A percentile compares a stretch with the other conserved stretches of the same genome.
These are phyloP conservation scores for Trichomycterus rosablanca DNA, from an alignment of 2,113 vertebrate species.

Conservation along the genomic window DNA sequence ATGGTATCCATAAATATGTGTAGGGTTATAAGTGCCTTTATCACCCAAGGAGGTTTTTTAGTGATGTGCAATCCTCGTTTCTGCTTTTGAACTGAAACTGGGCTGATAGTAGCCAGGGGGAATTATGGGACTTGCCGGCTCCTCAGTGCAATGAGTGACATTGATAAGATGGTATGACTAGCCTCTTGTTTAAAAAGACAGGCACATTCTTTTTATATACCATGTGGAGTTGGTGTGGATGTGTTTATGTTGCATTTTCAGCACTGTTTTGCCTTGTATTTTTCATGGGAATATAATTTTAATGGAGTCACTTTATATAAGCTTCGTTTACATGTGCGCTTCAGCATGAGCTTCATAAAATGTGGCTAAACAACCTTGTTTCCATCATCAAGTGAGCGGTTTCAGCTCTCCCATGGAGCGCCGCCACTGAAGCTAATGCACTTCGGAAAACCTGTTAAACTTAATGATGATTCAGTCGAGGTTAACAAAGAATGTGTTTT, in stretches of 20 bases:
- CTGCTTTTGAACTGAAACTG: constrained; percentile 56
- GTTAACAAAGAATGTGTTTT: constrained; percentile 43
- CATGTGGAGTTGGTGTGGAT: constrained; percentile 9
- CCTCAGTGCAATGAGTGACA: constrained; percentile 51
- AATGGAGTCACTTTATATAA: constrained; percentile 1
- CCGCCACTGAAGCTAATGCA: constrained; percentile 31
- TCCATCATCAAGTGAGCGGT: constrained; percentile 7
- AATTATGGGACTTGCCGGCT: constrained; percentile 45
- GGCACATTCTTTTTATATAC: constrained; percentile 39
- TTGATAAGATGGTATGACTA: constrained; percentile 53
- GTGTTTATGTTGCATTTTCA: not conserved
- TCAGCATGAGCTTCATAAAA: constrained; percentile 20
- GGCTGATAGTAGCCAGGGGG: constrained; percentile 40
- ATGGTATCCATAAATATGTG: constrained; percentile 81
- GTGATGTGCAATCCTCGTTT: constrained; percentile 51
- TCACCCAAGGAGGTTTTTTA: constrained; percentile 66
- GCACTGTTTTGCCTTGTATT: not conserved
- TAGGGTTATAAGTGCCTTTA: constrained; percentile 78
- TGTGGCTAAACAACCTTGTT: constrained; percentile 15
- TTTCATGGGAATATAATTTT: constrained; percentile 1
- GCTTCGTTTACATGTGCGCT: constrained; percentile 7
- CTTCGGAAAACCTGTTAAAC: constrained; percentile 39
- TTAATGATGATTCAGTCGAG: constrained; percentile 39
- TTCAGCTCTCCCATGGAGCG: constrained; percentile 16
- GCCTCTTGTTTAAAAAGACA: constrained; percentile 46